Conservation (phyloP, 2,113 vertebrate genomes). For the Lasiurus borealis region DNA sequence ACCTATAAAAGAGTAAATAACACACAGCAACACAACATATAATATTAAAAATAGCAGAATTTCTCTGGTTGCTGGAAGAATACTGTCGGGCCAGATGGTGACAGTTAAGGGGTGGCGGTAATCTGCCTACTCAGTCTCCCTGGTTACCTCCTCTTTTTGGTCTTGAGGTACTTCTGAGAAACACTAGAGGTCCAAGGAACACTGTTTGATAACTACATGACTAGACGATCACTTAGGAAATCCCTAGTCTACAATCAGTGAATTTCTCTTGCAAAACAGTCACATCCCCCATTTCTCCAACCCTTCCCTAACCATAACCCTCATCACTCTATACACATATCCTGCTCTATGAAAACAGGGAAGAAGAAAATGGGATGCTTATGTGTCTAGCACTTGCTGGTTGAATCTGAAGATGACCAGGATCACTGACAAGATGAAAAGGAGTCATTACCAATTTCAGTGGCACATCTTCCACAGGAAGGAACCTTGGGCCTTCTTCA, state of each 20-base stretch:
- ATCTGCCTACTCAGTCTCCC: background rate
- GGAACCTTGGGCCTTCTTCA: background rate
- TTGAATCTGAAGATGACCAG: background rate
- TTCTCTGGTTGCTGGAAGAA: background rate
- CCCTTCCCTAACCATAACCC: background rate
- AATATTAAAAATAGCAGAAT: background rate
- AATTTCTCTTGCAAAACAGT: background rate
- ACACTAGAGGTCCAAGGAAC: background rate
- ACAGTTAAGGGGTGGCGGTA: background rate
- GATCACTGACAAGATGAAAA: background rate
- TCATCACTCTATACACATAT: background rate
- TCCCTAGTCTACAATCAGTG: background rate
- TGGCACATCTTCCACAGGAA: background rate
- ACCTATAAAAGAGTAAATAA: conserved; percentile 12
- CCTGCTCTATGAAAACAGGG: background rate
- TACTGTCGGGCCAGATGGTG: background rate
- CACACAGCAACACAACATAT: background rate
- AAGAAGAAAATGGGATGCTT: background rate
- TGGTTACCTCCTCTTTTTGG: background rate
- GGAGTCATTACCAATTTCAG: background rate
- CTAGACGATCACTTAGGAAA: background rate
- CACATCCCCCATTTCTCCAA: background rate
- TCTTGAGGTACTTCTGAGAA: background rate
- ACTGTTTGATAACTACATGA: background rate
- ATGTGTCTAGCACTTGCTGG: background rate